Evolutionary conservation across 2,797 vertebrate genomes (phyloP).

Genomic region (Premnoplex brunnescens): DNA sequence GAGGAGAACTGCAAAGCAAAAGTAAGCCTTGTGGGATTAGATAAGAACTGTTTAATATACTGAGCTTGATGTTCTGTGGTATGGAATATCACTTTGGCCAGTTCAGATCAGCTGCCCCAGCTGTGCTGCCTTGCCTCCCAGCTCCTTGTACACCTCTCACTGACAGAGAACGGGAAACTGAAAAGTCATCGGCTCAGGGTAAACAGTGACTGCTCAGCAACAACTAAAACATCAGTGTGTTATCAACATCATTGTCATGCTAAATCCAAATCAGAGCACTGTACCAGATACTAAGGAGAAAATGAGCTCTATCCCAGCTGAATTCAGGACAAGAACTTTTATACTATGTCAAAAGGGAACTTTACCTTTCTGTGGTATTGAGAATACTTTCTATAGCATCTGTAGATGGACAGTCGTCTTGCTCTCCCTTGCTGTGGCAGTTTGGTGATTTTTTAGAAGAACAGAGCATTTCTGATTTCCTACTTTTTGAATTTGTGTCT

Average conservation of each 20-base stretch:
- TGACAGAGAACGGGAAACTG: background rate
- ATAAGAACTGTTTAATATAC: background rate
- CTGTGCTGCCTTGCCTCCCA: background rate
- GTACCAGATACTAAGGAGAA: background rate
- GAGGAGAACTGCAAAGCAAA: background rate
- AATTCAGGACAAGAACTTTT: background rate
- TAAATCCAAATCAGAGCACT: background rate
- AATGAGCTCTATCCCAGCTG: background rate
- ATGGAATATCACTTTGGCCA: background rate
- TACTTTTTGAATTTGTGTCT: background rate
- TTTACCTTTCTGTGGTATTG: conserved; percentile 60
- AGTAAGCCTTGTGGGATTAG: background rate
- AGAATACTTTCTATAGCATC: background rate
- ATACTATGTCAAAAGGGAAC: background rate
- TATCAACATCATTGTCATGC: background rate
- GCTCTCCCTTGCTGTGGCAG: background rate
- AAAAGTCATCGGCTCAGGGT: background rate
- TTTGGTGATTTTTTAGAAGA: background rate
- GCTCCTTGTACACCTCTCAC: no score
- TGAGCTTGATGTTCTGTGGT: background rate
- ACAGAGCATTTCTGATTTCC: background rate
- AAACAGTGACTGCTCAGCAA: background rate
- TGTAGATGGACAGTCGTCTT: background rate
- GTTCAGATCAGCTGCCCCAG: background rate
- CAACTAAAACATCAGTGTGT: background rate